Evolutionary conservation across 2,888 invertebrate genomes (phyloP).

Genomic region (Theretra japonica): DNA sequence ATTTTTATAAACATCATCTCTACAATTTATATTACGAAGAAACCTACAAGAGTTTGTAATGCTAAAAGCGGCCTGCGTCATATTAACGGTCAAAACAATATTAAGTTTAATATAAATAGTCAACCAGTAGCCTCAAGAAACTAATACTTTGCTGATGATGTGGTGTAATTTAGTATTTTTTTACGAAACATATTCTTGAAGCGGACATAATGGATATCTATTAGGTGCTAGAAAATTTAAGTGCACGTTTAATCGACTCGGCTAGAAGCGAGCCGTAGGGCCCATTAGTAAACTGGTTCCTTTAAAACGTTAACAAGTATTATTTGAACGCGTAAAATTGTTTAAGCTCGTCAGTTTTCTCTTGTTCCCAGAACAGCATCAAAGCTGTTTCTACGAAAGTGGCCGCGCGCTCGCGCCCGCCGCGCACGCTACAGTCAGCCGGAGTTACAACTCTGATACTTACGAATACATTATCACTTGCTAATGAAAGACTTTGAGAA

Average conservation of each 20-base stretch:
- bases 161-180: neutral
- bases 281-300: slow-evolving; percentile 32
- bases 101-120: slow-evolving; percentile 4
- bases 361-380: slow-evolving; percentile 47
- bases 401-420: neutral
- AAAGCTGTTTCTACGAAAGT: slow-evolving; percentile 17
- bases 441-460: neutral
- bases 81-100: neutral
- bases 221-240: slow-evolving; percentile 22
- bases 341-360: slow-evolving; percentile 44
- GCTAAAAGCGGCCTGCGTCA: neutral
- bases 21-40: neutral
- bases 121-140: slow-evolving; percentile 14
- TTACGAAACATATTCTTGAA: slow-evolving; percentile 7
- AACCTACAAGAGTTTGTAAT: neutral
- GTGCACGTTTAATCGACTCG: slow-evolving; percentile 27
- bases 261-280: slow-evolving; percentile 6
- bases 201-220: slow-evolving; percentile 19
- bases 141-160: slow-evolving; percentile 8
- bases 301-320: slow-evolving; percentile 38
- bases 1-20: neutral
- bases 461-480: neutral
- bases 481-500: neutral
- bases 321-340: slow-evolving; percentile 46
- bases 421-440: neutral